Percentiles rank a stretch among this genome's conserved stretches.
Conservation (phyloP, 92 coral and sea anemone species). For the Paramuricea clavata region DNA sequence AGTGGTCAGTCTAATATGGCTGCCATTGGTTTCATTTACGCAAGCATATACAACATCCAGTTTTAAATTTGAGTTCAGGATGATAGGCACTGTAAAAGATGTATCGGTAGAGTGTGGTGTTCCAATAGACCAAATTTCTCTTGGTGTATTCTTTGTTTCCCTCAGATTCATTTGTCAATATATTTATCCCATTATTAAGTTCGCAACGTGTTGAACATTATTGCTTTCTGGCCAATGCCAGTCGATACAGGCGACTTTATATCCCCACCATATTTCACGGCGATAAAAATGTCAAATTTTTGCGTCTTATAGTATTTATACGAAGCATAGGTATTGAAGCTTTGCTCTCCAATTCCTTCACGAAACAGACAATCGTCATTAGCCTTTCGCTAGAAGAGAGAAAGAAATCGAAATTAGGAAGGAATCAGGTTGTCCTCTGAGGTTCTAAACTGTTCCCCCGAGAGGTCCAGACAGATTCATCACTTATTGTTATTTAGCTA, state of each 20-base stretch:
- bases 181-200: conserved; percentile 12
- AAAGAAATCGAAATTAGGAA: neutral
- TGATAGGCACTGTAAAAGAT: neutral
- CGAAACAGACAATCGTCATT: conserved; percentile 80
- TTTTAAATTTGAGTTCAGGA: neutral
- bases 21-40: too few species aligned
- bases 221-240: conserved; percentile 77
- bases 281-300: conserved; percentile 83
- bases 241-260: conserved; percentile 80
- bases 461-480: neutral
- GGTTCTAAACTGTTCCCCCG: neutral
- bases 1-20: too few species aligned
- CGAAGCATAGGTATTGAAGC: conserved; percentile 83
- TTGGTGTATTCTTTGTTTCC: conserved; percentile 13
- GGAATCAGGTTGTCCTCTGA: neutral
- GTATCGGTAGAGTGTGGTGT: neutral
- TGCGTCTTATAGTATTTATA: conserved; percentile 76
- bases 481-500: neutral
- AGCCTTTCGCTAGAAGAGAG: conserved; percentile 63
- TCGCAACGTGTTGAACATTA: conserved; percentile 66
- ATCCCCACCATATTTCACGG: conserved; percentile 80
- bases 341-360: conserved; percentile 71
- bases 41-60: too few species aligned
- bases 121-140: neutral
- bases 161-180: conserved; percentile 16